Base-by-base conservation (phyloP, 1,140 invertebrate genomes). In the Drosophila fuyamai region DNA sequence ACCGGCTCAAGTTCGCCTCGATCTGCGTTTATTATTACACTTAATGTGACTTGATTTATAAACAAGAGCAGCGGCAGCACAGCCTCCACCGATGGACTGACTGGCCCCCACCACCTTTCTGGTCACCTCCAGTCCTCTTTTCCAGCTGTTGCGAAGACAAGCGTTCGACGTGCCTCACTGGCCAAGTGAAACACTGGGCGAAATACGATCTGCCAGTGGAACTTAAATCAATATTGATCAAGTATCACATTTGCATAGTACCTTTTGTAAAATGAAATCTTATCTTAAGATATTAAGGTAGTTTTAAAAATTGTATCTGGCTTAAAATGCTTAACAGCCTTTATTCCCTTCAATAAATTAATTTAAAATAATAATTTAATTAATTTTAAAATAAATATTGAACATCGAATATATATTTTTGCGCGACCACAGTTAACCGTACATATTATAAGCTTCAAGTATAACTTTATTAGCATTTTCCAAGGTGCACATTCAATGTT, bases 31-130 rank as follows among this genome's bases (percentile, higher is more conserved):
- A 88, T 88, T 88, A 88, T 89, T 88, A 89, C 84, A 80, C 80
- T 89, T 88, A 89, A 89, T 89, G 84, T 89, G 84, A 88, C 84
- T 88, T 89, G 84, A 89, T 89, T 88, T 88, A 89, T 89, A 89
- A 79, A 78, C 84, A 73, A 81, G 84, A 80, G 76, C 81, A 76
- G 66, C 72, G 32, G 53, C 71, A 27, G 35, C 67, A 44, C 62
- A 80, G 58, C 61, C 75, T 77, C 67, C 63, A 62, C 14, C 41
- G 51, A 55, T 53, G 62, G 79, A 66, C 73, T 40, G 9, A 51
- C 13, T 57, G 35, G 5, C 0, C 27, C 4, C 13, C 44, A 38
- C 38, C 43, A 47, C 4, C 23, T 23, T 23, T 23, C 23, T 23
- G 36, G 5, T 1, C 27, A 7, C 13, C 44, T 50, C 38, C 43